phyloP scores from a whole-genome alignment of 2,888 invertebrate species.

The Tridacna crocea region DNA sequence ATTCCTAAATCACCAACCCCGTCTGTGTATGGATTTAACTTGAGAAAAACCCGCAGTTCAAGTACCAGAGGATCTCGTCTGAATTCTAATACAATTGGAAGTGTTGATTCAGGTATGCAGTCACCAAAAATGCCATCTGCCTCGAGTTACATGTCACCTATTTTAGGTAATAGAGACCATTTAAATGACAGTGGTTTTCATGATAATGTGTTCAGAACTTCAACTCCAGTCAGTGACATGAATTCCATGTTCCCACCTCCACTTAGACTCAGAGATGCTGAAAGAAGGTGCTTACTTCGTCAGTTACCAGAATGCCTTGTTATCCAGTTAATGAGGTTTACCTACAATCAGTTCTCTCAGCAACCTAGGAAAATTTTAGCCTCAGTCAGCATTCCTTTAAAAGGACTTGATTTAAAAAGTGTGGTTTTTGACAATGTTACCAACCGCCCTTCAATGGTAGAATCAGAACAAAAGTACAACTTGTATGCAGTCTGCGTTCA shows the following conservation, averaged over 20 bases:
- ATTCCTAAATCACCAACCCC: slow-evolving; percentile 8
- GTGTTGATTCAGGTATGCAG: slow-evolving; percentile 59
- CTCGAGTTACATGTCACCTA: slow-evolving; percentile 73
- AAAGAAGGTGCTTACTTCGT: slow-evolving; percentile 78
- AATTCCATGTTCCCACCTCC: slow-evolving; percentile 35
- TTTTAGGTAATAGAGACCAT: slow-evolving; percentile 61
- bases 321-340: slow-evolving; percentile 81
- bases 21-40: background rate
- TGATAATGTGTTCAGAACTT: slow-evolving; percentile 78
- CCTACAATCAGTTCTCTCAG: slow-evolving; percentile 71
- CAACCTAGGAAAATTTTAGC: slow-evolving; percentile 75
- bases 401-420: slow-evolving; percentile 74
- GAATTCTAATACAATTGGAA: slow-evolving; percentile 24
- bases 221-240: slow-evolving; percentile 77
- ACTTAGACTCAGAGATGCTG: slow-evolving; percentile 65
- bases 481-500: slow-evolving; percentile 81
- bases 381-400: slow-evolving; percentile 78
- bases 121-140: slow-evolving; percentile 53
- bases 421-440: slow-evolving; percentile 80
- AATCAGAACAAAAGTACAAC: slow-evolving; percentile 73
- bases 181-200: slow-evolving; percentile 79
- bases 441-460: slow-evolving; percentile 75
- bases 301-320: slow-evolving; percentile 82
- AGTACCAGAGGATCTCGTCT: slow-evolving; percentile 13
- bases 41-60: slow-evolving; percentile 23